Evolutionary conservation across 1,140 invertebrate genomes (phyloP).

Genomic region (Zophobas atratus): DNA sequence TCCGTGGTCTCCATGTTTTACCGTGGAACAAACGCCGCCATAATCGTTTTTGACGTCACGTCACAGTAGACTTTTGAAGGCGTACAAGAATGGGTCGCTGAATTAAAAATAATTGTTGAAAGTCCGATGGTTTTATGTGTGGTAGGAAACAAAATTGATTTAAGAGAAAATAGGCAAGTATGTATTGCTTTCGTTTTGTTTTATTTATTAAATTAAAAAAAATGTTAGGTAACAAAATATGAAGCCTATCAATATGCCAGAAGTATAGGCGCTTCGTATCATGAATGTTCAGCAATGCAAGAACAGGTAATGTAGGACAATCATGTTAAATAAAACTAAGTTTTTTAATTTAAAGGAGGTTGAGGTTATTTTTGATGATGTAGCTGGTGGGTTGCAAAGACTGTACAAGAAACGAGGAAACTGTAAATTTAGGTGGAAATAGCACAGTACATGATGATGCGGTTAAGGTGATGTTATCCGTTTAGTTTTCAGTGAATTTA

Average conservation of each 20-base stretch:
- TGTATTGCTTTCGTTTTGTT: neutral
- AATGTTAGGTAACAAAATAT: slow-evolving; percentile 71
- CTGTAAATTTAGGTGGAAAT: slow-evolving; percentile 71
- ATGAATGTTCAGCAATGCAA: slow-evolving; percentile 86
- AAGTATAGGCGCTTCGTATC: slow-evolving; percentile 87
- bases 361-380: slow-evolving; percentile 77
- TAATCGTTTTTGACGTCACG: slow-evolving; percentile 91
- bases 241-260: slow-evolving; percentile 84
- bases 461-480: slow-evolving; percentile 59
- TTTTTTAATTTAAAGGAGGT: slow-evolving; percentile 72
- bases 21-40: slow-evolving; percentile 88
- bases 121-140: slow-evolving; percentile 83
- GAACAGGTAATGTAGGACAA: slow-evolving; percentile 73
- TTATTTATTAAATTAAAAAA: too few species aligned
- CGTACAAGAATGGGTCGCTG: slow-evolving; percentile 86
- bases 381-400: slow-evolving; percentile 74
- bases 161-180: slow-evolving; percentile 73
- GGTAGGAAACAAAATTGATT: slow-evolving; percentile 90
- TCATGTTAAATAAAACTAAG: neutral
- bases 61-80: slow-evolving; percentile 79
- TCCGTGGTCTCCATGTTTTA: slow-evolving; percentile 96
- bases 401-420: slow-evolving; percentile 72
- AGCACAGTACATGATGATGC: slow-evolving; percentile 75
- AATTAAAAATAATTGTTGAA: slow-evolving; percentile 83
- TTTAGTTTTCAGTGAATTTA: too few species aligned